Conservation (phyloP, 2,113 vertebrate genomes). For the Manacus vitellinus region DNA sequence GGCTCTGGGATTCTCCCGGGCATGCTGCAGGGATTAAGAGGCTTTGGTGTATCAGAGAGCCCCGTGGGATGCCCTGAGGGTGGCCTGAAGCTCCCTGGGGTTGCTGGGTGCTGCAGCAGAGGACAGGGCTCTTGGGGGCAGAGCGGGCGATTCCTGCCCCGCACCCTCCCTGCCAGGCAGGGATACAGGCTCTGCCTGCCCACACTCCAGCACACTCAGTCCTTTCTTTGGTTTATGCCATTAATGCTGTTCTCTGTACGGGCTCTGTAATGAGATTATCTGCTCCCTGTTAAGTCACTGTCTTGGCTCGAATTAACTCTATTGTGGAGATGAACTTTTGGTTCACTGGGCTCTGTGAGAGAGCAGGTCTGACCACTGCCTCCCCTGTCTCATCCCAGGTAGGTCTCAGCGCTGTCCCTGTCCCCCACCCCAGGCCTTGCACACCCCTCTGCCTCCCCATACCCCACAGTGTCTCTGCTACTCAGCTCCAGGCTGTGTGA, state of each 20-base stretch:
- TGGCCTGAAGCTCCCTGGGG: not conserved
- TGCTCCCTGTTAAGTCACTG: conserved; percentile 32
- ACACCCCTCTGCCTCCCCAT: not conserved
- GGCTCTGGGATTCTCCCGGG: not conserved
- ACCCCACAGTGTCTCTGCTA: not conserved
- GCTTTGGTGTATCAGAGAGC: not conserved
- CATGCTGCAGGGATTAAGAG: not conserved
- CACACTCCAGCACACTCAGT: not conserved
- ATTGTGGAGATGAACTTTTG: conserved; percentile 51
- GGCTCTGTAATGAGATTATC: conserved; percentile 54
- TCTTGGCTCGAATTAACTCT: conserved; percentile 54
- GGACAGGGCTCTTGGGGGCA: not conserved
- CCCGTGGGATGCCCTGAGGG: not conserved
- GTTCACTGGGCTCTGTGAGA: not conserved
- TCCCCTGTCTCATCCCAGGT: not conserved
- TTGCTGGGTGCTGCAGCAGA: not conserved
- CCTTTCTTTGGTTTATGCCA: conserved; percentile 10
- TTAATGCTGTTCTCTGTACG: conserved; percentile 33
- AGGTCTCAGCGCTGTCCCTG: not conserved
- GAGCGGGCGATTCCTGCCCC: not conserved
- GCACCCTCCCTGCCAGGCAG: not conserved
- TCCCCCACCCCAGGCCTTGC: not conserved
- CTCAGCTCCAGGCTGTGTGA: not conserved
- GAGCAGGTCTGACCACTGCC: not conserved
- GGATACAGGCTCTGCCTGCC: conserved; percentile 1